Conservation (phyloP, 2,888 invertebrate genomes). For the Xanthorhoe spadicearia region DNA sequence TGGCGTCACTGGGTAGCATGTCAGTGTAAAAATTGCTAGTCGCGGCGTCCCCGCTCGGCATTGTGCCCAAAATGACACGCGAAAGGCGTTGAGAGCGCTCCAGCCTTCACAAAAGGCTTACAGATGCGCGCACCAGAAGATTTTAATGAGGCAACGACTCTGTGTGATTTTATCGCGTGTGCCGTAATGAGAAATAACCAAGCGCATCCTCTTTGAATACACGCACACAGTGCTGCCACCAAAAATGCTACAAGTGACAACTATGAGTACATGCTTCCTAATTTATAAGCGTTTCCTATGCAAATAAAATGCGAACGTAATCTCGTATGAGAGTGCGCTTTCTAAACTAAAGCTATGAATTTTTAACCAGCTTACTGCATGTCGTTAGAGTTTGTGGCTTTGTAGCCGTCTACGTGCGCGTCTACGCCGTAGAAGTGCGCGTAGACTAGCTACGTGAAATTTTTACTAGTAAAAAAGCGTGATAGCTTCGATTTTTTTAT, state of each 20-base stretch:
- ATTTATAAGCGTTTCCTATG: conserved; percentile 48
- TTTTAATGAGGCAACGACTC: conserved; percentile 85
- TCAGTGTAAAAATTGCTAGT: conserved; percentile 73
- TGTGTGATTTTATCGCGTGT: conserved; percentile 84
- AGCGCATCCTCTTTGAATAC: conserved; percentile 82
- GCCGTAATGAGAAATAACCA: conserved; percentile 84
- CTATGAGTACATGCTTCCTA: conserved; percentile 47
- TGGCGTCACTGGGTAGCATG: conserved; percentile 53
- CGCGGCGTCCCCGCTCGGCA: conserved; percentile 65
- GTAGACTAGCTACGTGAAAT: conserved; percentile 25
- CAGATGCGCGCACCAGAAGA: conserved; percentile 84
- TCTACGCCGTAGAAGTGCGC: conserved; percentile 40
- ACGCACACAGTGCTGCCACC: conserved; percentile 63
- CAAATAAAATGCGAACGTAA: conserved; percentile 43
- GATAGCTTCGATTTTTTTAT: neutral
- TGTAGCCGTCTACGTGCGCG: conserved; percentile 36
- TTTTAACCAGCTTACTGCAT: conserved; percentile 44
- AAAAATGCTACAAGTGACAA: conserved; percentile 69
- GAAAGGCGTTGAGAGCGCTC: conserved; percentile 81
- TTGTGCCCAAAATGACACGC: conserved; percentile 83
- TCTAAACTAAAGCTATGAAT: conserved; percentile 46
- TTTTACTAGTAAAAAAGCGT: neutral
- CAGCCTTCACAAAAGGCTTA: conserved; percentile 82
- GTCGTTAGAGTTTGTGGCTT: conserved; percentile 38
- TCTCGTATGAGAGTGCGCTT: conserved; percentile 41